These are phyloP conservation scores for Motacilla tschutschensis DNA, from an alignment of 2,113 vertebrate species.

Conservation along the genomic window DNA sequence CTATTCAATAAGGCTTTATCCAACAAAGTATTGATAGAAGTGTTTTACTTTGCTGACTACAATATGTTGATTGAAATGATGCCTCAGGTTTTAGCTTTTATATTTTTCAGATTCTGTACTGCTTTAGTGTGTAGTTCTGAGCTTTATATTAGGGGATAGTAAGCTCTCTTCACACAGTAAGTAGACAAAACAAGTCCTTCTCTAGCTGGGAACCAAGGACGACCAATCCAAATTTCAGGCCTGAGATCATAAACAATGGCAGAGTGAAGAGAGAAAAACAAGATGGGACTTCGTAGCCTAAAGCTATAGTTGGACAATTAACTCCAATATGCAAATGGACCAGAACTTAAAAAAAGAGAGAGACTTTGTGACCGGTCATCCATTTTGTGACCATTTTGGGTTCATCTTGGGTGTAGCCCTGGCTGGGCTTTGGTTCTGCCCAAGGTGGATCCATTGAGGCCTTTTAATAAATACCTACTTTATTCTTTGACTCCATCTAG, in stretches of 20 bases:
- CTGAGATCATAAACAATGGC: not conserved
- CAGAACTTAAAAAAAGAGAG: not conserved
- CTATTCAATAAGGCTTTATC: not conserved
- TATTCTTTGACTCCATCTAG: not conserved
- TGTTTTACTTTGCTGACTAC: not conserved
- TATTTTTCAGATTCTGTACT: not conserved
- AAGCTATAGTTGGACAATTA: not conserved
- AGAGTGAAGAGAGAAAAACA: not conserved
- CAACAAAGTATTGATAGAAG: not conserved
- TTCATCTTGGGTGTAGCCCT: not conserved
- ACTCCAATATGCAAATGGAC: not conserved
- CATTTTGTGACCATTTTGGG: not conserved
- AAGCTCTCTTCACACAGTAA: not conserved
- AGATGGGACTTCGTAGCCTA: not conserved
- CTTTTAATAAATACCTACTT: not conserved
- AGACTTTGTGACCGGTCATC: not conserved
- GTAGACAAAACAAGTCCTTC: not conserved
- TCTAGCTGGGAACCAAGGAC: not conserved
- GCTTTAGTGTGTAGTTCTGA: not conserved
- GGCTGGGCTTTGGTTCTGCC: not conserved
- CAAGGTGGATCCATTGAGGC: not conserved
- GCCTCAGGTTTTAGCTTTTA: not conserved
- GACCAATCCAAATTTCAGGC: not conserved
- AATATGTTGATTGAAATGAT: not conserved
- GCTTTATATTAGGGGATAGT: not conserved